Conservation (phyloP, 92 coral and sea anemone genomes). For the Palythoa grandis region DNA sequence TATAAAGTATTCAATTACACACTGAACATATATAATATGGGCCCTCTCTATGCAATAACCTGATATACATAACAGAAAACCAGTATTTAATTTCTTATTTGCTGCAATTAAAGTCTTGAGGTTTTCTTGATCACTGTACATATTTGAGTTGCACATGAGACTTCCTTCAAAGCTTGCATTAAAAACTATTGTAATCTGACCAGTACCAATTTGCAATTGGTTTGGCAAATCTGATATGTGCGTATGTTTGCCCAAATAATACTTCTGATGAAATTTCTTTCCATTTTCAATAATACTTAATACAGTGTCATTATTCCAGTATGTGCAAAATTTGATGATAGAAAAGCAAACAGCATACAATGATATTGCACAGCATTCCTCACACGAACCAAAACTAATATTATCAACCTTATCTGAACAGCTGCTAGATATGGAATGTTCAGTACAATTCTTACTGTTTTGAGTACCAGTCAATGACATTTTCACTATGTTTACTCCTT, state of each 20-base stretch:
- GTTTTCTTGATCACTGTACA: slow-evolving; percentile 30
- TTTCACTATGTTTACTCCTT: slow-evolving; percentile 47
- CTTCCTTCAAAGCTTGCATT: slow-evolving; percentile 42
- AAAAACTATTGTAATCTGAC: slow-evolving; percentile 30
- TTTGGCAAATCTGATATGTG: slow-evolving; percentile 52
- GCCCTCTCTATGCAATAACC: slow-evolving; percentile 58
- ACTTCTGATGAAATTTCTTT: slow-evolving; percentile 37
- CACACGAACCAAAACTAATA: slow-evolving; percentile 28
- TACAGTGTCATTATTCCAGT: slow-evolving; percentile 54
- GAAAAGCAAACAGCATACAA: slow-evolving; percentile 59
- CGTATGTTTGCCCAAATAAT: slow-evolving; percentile 27
- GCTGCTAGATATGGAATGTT: slow-evolving; percentile 3
- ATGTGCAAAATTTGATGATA: slow-evolving; percentile 44
- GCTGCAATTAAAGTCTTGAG: slow-evolving; percentile 39
- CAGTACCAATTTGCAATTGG: slow-evolving; percentile 48
- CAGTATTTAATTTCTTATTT: slow-evolving; percentile 42
- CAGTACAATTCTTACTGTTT: not conserved
- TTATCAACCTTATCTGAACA: slow-evolving; percentile 9
- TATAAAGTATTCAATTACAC: slow-evolving; percentile 59
- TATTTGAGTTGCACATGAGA: slow-evolving; percentile 2
- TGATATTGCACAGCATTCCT: slow-evolving; percentile 36
- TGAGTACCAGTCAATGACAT: slow-evolving; percentile 6
- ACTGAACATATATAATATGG: slow-evolving; percentile 66
- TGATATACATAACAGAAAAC: slow-evolving; percentile 21
- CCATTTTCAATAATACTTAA: slow-evolving; percentile 52